These are phyloP conservation scores for Callinectes sapidus DNA, from an alignment of 2,888 invertebrate species.

Conservation along the genomic window DNA sequence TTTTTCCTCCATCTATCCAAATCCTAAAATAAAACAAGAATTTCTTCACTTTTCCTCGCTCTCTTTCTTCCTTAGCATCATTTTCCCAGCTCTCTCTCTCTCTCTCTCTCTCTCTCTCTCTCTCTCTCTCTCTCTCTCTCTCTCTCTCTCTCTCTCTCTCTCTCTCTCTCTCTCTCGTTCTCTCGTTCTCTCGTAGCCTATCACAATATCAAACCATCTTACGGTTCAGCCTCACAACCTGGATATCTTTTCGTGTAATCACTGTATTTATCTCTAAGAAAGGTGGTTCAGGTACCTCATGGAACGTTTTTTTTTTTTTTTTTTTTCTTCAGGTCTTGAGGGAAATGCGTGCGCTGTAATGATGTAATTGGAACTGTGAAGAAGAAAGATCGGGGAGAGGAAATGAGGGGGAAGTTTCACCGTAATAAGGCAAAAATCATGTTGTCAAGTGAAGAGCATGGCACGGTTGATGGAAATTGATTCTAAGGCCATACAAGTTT, in stretches of 20 bases:
- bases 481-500: neutral
- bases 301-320: neutral
- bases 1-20: too few species aligned
- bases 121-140: too few species aligned
- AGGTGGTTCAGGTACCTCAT: neutral
- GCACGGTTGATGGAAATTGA: neutral
- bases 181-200: neutral
- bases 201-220: neutral
- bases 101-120: too few species aligned
- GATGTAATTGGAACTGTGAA: neutral
- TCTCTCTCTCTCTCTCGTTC: too few species aligned
- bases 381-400: neutral
- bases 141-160: too few species aligned
- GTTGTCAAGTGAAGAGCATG: neutral
- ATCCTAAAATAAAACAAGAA: too few species aligned
- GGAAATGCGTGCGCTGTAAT: neutral
- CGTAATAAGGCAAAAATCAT: neutral
- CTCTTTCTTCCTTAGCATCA: too few species aligned
- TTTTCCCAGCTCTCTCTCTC: too few species aligned
- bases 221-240: neutral
- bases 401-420: neutral
- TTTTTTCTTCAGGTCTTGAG: neutral
- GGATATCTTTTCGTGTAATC: neutral
- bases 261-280: neutral
- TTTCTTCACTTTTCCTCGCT: too few species aligned